These are phyloP conservation scores for Tretioscincus oriximinensis DNA, from an alignment of 2,113 vertebrate genomes.

Conservation along the genomic window DNA sequence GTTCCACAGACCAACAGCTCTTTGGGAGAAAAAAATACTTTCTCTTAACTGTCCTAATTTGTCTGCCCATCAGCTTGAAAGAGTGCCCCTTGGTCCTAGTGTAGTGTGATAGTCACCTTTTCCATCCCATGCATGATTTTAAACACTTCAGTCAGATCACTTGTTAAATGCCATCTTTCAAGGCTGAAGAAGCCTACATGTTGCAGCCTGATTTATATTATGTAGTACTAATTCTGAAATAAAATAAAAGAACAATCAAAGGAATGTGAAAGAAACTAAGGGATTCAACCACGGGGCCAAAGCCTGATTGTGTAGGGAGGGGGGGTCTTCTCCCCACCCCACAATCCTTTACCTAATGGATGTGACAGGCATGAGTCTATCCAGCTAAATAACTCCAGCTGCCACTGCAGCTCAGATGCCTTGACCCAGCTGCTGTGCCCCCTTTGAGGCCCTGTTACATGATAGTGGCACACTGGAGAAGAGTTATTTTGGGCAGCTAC, in stretches of 20 bases:
- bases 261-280: too few species aligned
- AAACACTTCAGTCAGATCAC: too few species aligned
- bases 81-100: too few species aligned
- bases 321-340: neutral
- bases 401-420: neutral
- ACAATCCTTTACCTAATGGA: neutral
- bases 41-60: too few species aligned
- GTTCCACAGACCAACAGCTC: too few species aligned
- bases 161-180: too few species aligned
- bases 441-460: constrained; percentile 31
- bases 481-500: constrained; percentile 55
- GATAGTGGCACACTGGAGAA: constrained; percentile 30
- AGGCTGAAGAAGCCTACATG: too few species aligned
- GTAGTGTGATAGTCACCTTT: too few species aligned
- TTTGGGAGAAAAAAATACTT: too few species aligned
- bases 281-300: neutral
- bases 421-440: constrained; percentile 3
- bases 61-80: too few species aligned
- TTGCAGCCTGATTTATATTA: neutral
- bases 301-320: neutral
- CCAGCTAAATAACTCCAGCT: constrained; percentile 4
- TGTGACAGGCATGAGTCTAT: neutral
- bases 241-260: neutral
- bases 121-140: too few species aligned
- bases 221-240: neutral